Conservation (phyloP, 2,113 vertebrate genomes). For the Candoia aspera region DNA sequence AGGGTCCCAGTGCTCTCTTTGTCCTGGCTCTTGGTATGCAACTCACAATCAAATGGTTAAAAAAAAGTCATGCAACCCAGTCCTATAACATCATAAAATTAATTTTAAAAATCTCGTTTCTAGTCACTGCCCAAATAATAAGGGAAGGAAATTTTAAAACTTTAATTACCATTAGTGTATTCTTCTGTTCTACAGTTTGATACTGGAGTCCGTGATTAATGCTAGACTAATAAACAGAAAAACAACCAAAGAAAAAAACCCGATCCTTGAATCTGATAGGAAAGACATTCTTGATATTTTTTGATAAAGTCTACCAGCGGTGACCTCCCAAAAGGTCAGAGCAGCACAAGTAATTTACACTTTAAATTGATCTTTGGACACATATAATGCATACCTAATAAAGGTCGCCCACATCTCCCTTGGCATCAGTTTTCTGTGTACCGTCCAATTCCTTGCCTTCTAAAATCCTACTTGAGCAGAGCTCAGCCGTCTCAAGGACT, state of each 20-base stretch:
- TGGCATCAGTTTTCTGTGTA: conserved; percentile 16
- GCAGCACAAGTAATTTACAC: not conserved
- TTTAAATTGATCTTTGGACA: not conserved
- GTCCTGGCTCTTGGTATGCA: not conserved
- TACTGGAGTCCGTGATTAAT: not conserved
- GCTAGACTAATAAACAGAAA: not conserved
- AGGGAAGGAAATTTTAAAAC: not conserved
- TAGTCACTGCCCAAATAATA: not conserved
- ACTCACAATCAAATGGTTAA: not conserved
- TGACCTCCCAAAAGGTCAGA: not conserved
- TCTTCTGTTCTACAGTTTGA: not conserved
- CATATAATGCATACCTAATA: not conserved
- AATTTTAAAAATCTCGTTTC: not conserved
- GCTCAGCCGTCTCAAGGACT: not conserved
- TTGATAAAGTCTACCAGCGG: not conserved
- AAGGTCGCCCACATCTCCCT: not conserved
- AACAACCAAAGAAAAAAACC: not conserved
- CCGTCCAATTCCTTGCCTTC: not conserved
- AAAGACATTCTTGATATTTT: not conserved
- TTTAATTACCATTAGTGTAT: not conserved
- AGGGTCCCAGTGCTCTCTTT: not conserved
- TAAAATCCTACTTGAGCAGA: conserved; percentile 16
- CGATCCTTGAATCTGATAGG: not conserved
- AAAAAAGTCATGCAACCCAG: not conserved
- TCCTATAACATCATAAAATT: not conserved